Percentiles rank a stretch among this genome's conserved stretches.
These are phyloP conservation scores for Bufotes viridis DNA, from an alignment of 2,797 vertebrate genomes.

Conservation along the genomic window DNA sequence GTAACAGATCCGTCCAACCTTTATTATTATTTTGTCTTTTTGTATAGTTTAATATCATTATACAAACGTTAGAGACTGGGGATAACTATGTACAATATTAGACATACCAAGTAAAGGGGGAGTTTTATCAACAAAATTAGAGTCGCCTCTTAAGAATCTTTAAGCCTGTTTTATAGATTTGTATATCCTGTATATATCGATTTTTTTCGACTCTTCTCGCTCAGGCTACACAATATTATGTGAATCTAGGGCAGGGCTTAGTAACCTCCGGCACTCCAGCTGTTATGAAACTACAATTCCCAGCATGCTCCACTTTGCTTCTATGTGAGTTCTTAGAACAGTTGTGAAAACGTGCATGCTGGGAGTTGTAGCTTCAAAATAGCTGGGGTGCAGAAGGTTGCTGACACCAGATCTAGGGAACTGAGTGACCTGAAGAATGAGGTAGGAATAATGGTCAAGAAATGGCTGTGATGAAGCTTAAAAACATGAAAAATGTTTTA, in stretches of 20 bases:
- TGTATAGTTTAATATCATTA: neutral
- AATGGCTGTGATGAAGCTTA: neutral
- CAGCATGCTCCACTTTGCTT: too few relatives aligned
- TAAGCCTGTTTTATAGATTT: conserved; percentile 9
- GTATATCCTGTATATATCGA: neutral
- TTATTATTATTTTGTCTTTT: conserved; percentile 32
- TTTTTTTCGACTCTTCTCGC: neutral
- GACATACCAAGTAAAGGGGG: neutral
- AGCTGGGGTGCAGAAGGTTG: too few relatives aligned
- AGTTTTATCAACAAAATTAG: neutral
- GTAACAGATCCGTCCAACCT: conserved; percentile 25
- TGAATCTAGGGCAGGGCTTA: neutral
- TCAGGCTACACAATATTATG: neutral
- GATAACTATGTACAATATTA: conserved; percentile 5
- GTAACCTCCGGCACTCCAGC: too few relatives aligned
- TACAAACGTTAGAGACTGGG: neutral
- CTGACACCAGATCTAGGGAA: neutral
- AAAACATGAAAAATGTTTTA: neutral
- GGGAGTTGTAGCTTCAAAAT: too few relatives aligned
- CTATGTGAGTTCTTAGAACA: too few relatives aligned
- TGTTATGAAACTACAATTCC: too few relatives aligned
- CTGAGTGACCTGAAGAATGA: too few relatives aligned
- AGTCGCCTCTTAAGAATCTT: neutral
- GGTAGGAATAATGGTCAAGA: neutral
- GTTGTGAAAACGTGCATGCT: too few relatives aligned